Base-by-base conservation (phyloP, 1,140 invertebrate species). In the Dysdera silvatica region DNA sequence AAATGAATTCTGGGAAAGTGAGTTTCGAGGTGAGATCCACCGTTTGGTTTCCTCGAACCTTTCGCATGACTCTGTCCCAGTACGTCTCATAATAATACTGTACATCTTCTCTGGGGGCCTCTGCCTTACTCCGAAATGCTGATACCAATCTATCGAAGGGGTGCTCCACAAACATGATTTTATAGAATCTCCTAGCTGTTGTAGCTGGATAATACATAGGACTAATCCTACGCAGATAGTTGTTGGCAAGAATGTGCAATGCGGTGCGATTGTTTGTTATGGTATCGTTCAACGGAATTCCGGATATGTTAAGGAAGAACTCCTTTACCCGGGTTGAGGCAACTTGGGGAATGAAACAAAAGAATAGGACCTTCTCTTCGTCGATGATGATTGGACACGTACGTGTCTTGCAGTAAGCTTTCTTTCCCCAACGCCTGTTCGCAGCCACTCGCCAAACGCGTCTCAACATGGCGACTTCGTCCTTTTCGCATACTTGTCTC, bases 141-240 rank as follows among this genome's bases (percentile, higher is more conserved):
- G 73, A 75, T 10, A 75, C 65, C 26, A 74, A 60, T n/a, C 74
- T 57, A 24, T 71, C 69, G 59, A 75, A 70, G 14, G 73, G 74
- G 56, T 75, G 73, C 8, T 73, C 68, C n/a, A 75, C 74, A 32
- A 75, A 68, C 20, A 74, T 68, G 37, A 72, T 68, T 56, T 74
- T 75, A 63, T 66, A 73, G 54, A 69, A 74, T n/a, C 51, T 23
- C 31, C 53, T 53, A 14, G 64, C 20, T 2, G 35, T 48, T n/a
- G 68, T 53, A 2, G 57, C 40, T 3, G 49, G 48, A 20, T 57
- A 66, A 32, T 54, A 69, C 54, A 62, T 54, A 2, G 69, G 65
- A 32, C 69, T 66, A 16, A 68, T 59, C 14, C 68, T 63, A 10
- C 66, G 56, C 10, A 73, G 65, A 2, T 49, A 28, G 32, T 71